These are phyloP conservation scores for Aphidoletes aphidimyza DNA, from an alignment of 2,888 invertebrate genomes.

Conservation along the genomic window DNA sequence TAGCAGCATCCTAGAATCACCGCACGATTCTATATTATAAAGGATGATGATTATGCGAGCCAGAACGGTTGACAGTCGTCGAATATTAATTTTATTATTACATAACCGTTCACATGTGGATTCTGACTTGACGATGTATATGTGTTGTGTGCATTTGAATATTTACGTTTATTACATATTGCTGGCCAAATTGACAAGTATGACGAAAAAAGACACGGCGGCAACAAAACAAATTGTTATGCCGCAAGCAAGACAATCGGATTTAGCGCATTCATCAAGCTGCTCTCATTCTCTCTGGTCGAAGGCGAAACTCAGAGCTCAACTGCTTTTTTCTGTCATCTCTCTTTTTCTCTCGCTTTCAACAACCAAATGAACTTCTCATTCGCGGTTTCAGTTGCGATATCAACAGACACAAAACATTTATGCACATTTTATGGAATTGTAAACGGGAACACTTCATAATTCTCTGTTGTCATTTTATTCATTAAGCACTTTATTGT, in stretches of 20 bases:
- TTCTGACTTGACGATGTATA: too few relatives aligned
- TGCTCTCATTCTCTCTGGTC: neutral
- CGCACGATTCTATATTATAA: neutral
- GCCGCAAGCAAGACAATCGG: constrained; percentile 41
- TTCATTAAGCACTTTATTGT: constrained; percentile 32
- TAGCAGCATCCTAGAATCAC: too few relatives aligned
- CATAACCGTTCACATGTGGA: neutral
- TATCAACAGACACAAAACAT: neutral
- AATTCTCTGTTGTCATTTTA: constrained; percentile 27
- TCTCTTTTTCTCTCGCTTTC: too few relatives aligned
- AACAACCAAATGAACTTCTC: too few relatives aligned
- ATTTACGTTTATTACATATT: neutral
- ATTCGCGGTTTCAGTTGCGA: neutral
- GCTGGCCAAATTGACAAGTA: constrained; percentile 9
- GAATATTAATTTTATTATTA: constrained; percentile 24
- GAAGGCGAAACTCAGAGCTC: neutral
- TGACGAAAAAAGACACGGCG: constrained; percentile 9
- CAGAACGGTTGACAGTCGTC: neutral
- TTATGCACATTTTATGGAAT: neutral
- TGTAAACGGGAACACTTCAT: constrained; percentile 10
- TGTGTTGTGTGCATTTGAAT: neutral
- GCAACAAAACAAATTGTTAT: constrained; percentile 8
- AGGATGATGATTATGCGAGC: neutral
- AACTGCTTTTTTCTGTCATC: too few relatives aligned
- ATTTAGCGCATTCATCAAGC: neutral